A percentile compares a stretch with the other conserved stretches of the same genome.
Evolutionary conservation across 2,797 vertebrate species (phyloP).

Genomic region (Tinamus major): DNA sequence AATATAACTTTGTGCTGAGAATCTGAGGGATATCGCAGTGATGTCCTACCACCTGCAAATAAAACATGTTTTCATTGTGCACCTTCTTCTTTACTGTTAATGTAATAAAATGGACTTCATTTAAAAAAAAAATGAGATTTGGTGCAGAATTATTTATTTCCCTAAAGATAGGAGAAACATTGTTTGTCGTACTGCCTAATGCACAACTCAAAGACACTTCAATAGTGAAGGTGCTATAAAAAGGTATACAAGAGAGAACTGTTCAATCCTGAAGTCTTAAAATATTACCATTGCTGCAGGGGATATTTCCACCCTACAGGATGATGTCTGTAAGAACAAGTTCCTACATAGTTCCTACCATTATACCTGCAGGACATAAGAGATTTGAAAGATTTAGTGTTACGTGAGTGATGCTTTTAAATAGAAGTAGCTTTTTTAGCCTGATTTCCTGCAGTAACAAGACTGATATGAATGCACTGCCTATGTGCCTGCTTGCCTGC

Average conservation of each 20-base stretch:
- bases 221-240: neutral
- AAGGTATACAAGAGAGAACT: neutral
- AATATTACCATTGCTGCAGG: slow-evolving; percentile 44
- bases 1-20: accelerated
- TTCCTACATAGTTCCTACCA: slow-evolving; percentile 54
- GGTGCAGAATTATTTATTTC: neutral
- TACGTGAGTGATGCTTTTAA: neutral
- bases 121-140: neutral
- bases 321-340: slow-evolving; percentile 59
- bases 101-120: accelerated
- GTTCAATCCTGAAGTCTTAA: neutral
- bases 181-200: neutral
- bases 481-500: neutral
- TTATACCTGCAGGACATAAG: slow-evolving; percentile 39
- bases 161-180: neutral
- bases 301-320: slow-evolving; percentile 41
- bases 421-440: neutral
- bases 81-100: neutral
- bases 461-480: neutral
- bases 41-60: neutral
- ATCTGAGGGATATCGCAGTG: accelerated
- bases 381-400: slow-evolving; percentile 27
- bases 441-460: neutral
- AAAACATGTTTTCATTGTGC: accelerated
- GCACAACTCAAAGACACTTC: neutral